A percentile compares a stretch with the other conserved stretches of the same genome.
These are phyloP conservation scores for Alouatta caraya DNA, from an alignment of 2,797 vertebrate species.

Conservation along the genomic window DNA sequence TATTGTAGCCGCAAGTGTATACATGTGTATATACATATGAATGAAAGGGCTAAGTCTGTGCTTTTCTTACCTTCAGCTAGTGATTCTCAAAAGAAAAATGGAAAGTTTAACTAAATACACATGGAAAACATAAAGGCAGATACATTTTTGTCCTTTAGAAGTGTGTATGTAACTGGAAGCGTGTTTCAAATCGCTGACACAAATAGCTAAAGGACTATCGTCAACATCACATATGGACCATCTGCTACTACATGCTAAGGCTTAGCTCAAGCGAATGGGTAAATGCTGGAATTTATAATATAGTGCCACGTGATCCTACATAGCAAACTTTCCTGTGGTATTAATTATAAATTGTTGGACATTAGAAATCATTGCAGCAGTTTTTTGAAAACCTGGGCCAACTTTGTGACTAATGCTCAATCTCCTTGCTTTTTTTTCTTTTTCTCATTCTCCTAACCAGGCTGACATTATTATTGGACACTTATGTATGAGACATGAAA, in stretches of 20 bases:
- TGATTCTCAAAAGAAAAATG: not conserved
- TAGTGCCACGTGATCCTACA: not conserved
- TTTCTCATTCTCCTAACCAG: constrained; percentile 26
- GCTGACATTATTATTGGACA: constrained; percentile 72
- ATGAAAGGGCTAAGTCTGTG: not conserved
- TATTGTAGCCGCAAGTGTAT: not conserved
- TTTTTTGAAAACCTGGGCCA: not conserved
- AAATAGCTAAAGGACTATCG: not conserved
- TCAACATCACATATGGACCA: not conserved
- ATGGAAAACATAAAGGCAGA: not conserved
- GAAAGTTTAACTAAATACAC: not conserved
- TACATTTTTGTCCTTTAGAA: not conserved
- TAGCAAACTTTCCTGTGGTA: not conserved
- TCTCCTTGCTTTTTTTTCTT: not conserved
- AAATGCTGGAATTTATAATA: not conserved
- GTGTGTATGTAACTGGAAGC: not conserved
- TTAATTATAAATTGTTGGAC: not conserved
- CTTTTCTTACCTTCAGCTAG: not conserved
- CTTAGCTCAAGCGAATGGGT: not conserved
- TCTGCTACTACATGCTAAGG: not conserved
- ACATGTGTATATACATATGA: rapidly evolving
- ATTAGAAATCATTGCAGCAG: not conserved
- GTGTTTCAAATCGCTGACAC: not conserved
- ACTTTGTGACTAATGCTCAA: not conserved
- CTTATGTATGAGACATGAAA: constrained; percentile 62